Evolutionary conservation across 2,797 vertebrate genomes (phyloP).

Genomic region (Cyprinodon diabolis): DNA sequence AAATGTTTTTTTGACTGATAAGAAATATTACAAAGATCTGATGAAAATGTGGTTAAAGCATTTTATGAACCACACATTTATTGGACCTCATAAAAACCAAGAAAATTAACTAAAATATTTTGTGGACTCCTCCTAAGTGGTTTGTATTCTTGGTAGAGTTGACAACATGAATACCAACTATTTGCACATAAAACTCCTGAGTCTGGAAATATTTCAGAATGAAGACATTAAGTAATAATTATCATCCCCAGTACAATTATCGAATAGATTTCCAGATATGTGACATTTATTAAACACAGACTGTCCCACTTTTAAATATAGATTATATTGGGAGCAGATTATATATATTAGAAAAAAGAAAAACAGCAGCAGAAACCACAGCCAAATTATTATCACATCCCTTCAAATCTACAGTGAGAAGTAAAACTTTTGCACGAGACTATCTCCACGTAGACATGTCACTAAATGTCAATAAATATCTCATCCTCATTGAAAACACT

Average conservation of each 20-base stretch:
- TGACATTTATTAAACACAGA: not conserved
- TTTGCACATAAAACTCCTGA: not conserved
- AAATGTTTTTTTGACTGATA: not conserved
- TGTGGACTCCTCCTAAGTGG: not conserved
- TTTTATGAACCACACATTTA: not conserved
- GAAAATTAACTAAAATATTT: not conserved
- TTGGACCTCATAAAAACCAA: not conserved
- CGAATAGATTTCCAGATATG: not conserved
- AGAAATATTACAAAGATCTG: not conserved
- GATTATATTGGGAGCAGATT: too few species aligned
- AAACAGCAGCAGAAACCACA: not conserved
- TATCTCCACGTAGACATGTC: not conserved
- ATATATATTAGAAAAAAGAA: too few species aligned
- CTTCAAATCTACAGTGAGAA: not conserved
- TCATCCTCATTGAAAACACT: not conserved
- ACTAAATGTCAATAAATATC: not conserved
- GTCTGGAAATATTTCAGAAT: not conserved
- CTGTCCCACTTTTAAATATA: not conserved
- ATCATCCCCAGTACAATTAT: not conserved
- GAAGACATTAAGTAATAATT: not conserved
- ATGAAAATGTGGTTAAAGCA: not conserved
- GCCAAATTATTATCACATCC: constrained; percentile 2
- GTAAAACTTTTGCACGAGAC: constrained; percentile 1
- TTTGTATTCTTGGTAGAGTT: not conserved
- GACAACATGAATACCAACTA: not conserved